phyloP scores from a whole-genome alignment of 2,797 vertebrate genomes.

The Tenualosa thibaudeaui region DNA sequence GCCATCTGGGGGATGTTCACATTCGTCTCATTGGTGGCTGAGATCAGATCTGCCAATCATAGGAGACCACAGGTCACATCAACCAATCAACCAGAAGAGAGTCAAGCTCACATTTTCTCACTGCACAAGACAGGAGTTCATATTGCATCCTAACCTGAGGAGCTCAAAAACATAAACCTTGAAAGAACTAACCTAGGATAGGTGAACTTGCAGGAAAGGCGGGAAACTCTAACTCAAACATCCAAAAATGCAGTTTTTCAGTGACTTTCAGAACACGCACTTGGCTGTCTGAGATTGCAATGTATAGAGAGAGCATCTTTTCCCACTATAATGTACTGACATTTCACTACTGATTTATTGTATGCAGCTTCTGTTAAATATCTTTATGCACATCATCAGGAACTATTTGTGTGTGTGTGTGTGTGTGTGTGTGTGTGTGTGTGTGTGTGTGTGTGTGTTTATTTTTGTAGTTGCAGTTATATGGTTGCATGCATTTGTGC shows the following conservation, averaged over 20 bases:
- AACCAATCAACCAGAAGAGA: not conserved
- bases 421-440: not conserved
- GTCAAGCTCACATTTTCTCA: too few relatives aligned
- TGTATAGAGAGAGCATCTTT: not conserved
- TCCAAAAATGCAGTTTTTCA: not conserved
- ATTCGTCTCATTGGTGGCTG: slow-evolving; percentile 97
- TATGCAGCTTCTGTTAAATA: not conserved
- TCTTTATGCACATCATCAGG: not conserved
- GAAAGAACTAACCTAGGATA: not conserved
- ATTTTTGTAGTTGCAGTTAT: not conserved
- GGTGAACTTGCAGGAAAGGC: not conserved
- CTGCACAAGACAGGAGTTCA: too few relatives aligned
- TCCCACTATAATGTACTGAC: not conserved
- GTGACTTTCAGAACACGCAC: not conserved
- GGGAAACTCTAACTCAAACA: not conserved
- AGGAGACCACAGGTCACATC: not conserved
- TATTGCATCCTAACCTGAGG: not conserved
- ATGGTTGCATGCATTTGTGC: too few relatives aligned
- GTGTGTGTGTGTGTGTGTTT: not conserved
- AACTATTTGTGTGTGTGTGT: not conserved
- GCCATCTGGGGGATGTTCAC: slow-evolving; percentile 99
- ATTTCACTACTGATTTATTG: not conserved
- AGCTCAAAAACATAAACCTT: not conserved
- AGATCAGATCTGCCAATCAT: slow-evolving; percentile 86
- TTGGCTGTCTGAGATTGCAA: not conserved